Evolutionary conservation across 2,888 invertebrate genomes (phyloP).

Genomic region (Cephus pulcher): DNA sequence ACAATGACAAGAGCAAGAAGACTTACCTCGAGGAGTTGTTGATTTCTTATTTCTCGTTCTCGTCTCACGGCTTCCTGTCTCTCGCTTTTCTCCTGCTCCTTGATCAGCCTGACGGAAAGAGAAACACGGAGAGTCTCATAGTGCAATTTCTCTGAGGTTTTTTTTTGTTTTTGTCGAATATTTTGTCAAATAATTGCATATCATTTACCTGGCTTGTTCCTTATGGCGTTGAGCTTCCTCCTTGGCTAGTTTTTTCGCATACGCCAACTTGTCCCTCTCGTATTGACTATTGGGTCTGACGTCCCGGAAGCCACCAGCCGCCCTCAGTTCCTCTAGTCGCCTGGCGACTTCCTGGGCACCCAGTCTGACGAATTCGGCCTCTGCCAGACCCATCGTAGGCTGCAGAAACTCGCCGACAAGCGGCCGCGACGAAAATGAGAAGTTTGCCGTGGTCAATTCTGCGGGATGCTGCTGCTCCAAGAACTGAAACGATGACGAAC

Average conservation of each 20-base stretch:
- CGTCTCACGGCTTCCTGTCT: constrained; percentile 85
- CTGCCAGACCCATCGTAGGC: constrained; percentile 71
- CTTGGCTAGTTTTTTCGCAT: constrained; percentile 80
- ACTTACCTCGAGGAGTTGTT: constrained; percentile 88
- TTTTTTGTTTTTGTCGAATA: neutral
- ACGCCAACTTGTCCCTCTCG: constrained; percentile 62
- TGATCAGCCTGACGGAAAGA: constrained; percentile 67
- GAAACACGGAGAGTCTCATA: neutral
- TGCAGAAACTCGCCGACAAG: constrained; percentile 94
- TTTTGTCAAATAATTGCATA: neutral
- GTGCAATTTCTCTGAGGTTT: neutral
- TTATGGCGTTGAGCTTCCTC: constrained; percentile 72
- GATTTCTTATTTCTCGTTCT: constrained; percentile 84
- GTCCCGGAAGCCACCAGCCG: constrained; percentile 77
- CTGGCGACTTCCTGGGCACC: constrained; percentile 86
- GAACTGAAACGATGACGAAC: constrained; percentile 43
- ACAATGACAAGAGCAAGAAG: constrained; percentile 40
- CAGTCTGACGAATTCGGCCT: constrained; percentile 80
- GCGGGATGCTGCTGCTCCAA: constrained; percentile 63
- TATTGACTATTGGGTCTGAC: constrained; percentile 59
- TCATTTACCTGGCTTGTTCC: constrained; percentile 65
- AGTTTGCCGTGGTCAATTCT: constrained; percentile 86
- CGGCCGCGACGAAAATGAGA: constrained; percentile 90
- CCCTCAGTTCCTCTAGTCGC: constrained; percentile 72
- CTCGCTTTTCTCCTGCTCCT: constrained; percentile 83